Percentiles rank a stretch among this genome's conserved stretches.
Conservation (phyloP, 2,888 invertebrate genomes). For the Chrysina gloriosa region DNA sequence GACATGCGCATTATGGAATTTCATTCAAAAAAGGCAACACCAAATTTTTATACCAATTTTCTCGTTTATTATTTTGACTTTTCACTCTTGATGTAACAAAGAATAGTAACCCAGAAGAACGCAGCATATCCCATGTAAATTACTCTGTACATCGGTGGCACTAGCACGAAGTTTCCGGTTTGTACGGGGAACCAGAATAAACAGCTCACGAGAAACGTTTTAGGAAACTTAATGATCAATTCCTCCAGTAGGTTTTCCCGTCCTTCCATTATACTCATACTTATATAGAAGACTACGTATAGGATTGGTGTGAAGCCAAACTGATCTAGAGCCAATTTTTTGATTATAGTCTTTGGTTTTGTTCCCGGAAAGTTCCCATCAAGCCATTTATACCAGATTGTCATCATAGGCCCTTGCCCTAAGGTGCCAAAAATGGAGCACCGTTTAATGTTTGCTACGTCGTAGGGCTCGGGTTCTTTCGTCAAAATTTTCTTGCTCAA, state of each 20-base stretch:
- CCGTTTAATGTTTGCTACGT: constrained; percentile 68
- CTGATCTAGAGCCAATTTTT: constrained; percentile 82
- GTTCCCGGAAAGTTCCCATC: constrained; percentile 78
- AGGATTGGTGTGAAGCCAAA: constrained; percentile 80
- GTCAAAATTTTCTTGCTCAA: constrained; percentile 72
- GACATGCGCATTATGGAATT: no score
- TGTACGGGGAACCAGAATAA: constrained; percentile 88
- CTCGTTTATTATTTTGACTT: constrained; percentile 6
- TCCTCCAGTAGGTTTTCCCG: constrained; percentile 78
- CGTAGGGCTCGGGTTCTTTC: constrained; percentile 63
- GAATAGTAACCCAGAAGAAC: constrained; percentile 86
- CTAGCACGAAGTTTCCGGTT: constrained; percentile 78
- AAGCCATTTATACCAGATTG: constrained; percentile 79
- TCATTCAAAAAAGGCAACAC: no score
- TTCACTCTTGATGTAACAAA: constrained; percentile 78
- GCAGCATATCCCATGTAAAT: constrained; percentile 83
- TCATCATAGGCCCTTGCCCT: constrained; percentile 72
- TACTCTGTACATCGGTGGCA: constrained; percentile 80
- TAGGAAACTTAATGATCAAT: constrained; percentile 76
- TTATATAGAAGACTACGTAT: constrained; percentile 76
- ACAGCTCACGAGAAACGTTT: constrained; percentile 80
- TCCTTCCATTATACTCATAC: constrained; percentile 83
- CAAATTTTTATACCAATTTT: no score
- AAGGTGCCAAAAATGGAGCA: constrained; percentile 73
- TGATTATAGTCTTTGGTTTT: constrained; percentile 70